Evolutionary conservation across 1,140 invertebrate species (phyloP).

Genomic region (Heterodera schachtii): DNA sequence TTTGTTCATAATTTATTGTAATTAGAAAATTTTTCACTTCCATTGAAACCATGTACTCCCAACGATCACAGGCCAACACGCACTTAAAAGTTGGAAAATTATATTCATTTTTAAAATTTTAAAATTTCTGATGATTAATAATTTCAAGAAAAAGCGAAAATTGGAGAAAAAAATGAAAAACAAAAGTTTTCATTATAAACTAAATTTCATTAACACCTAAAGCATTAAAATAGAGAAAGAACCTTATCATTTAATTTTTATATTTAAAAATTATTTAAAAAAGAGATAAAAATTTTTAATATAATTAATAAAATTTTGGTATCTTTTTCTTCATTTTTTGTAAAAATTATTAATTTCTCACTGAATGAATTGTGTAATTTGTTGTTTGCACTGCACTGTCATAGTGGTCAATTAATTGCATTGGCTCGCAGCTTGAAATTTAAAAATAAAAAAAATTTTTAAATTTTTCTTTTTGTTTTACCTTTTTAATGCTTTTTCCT

Average conservation of each 20-base stretch:
- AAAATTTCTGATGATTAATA: too few species aligned
- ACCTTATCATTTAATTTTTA: not conserved
- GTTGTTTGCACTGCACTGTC: slow-evolving; percentile 32
- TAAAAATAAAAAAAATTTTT: slow-evolving; percentile 4
- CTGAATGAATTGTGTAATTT: slow-evolving; percentile 38
- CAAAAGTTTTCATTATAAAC: too few species aligned
- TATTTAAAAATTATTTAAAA: slow-evolving; percentile 15
- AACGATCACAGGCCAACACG: slow-evolving; percentile 36
- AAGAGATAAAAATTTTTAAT: not conserved
- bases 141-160: too few species aligned
- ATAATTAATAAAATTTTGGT: not conserved
- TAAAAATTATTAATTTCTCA: not conserved
- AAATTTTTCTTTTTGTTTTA: not conserved
- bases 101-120: too few species aligned
- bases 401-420: slow-evolving; percentile 35
- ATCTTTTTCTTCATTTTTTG: not conserved
- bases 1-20: not conserved
- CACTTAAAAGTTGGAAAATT: slow-evolving; percentile 3
- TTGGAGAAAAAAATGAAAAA: too few species aligned
- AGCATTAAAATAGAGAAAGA: too few species aligned
- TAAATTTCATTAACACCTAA: too few species aligned
- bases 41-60: slow-evolving; percentile 38
- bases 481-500: slow-evolving; percentile 24
- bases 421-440: slow-evolving; percentile 28
- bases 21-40: not conserved